Base-by-base conservation (phyloP, 2,797 vertebrate genomes). In the Helostoma temminkii region DNA sequence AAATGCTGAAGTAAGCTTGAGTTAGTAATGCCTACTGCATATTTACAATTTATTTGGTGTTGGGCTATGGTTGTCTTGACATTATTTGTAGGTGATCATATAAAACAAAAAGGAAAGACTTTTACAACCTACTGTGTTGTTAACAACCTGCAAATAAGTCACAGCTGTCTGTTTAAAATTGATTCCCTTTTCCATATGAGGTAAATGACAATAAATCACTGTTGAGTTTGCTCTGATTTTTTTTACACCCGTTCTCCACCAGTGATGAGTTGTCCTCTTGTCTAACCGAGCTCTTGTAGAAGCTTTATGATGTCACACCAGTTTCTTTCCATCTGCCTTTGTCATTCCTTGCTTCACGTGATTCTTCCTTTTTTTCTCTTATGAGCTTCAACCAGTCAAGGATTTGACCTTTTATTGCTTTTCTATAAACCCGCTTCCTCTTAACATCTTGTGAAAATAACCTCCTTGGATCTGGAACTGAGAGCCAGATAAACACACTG, bases 391-490 rank as follows among this genome's bases (percentile, higher is more conserved):
- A 83, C 74, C 78, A 71, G 32, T 86, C 67, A 58, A 72, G 78
- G 58, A 68, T 84, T 83, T 74, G 57, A 79, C 66, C 32, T 88
- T 88, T 90, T 86, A 89, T 82, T 63, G 76, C 81, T 62, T 81
- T 85, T 64, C 81, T 66, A 59, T 89, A 89, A 92, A 90, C 34
- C 62, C 10, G 42, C 66, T 84, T 85, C 81, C 82, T 79, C 70
- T 70, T 58, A 83, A 78, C 82, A 85, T 81, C 74, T 81, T 56
- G 42, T 88, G 81, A 88, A 88, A 86, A 83, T 64, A 74, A 60
- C 65, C 74, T 63, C 76, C 46, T 53, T 37, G 41, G 61, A 46
- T 56, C 50, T 52, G 45, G 60, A 67, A 55, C 36, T 43, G 28
- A 41, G 50, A 52, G 25, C 1, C 75, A 34, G 39, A 64, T 43